phyloP scores from a whole-genome alignment of 2,888 invertebrate genomes.

The Eumerus sabulonum region DNA sequence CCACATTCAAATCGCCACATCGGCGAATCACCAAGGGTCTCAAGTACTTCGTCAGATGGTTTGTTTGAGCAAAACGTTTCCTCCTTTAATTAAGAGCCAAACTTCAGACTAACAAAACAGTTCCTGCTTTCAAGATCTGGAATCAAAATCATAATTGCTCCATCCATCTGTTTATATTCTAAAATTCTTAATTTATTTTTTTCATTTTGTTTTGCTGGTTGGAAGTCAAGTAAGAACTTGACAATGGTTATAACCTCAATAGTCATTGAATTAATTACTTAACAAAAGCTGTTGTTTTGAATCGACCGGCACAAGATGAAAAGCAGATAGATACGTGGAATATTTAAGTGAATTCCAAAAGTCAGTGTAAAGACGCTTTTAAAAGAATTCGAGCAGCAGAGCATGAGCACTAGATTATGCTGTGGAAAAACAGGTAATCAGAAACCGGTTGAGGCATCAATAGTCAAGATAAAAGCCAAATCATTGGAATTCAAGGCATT shows the following conservation, averaged over 20 bases:
- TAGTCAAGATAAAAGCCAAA: no score
- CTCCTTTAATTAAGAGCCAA: constrained; percentile 14
- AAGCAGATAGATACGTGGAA: neutral
- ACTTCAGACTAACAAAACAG: constrained; percentile 7
- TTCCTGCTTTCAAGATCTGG: constrained; percentile 15
- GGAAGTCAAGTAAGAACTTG: neutral
- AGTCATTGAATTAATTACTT: constrained; percentile 25
- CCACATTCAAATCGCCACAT: neutral
- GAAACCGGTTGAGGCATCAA: no score
- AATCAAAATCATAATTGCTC: constrained; percentile 4
- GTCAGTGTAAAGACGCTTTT: neutral
- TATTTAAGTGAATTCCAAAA: neutral
- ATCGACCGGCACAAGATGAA: neutral
- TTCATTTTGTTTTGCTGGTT: no score
- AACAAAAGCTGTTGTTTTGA: neutral
- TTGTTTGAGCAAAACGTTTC: constrained; percentile 8
- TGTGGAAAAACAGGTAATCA: no score
- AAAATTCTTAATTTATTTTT: neutral
- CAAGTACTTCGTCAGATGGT: constrained; percentile 2
- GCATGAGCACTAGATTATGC: no score
- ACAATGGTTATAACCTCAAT: constrained; percentile 34
- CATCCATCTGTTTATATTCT: constrained; percentile 1
- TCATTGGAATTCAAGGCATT: no score
- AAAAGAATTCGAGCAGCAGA: no score
- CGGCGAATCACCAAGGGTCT: neutral